These are phyloP conservation scores for Lasioglossum zephyrum DNA, from an alignment of 2,888 invertebrate genomes.

Conservation along the genomic window DNA sequence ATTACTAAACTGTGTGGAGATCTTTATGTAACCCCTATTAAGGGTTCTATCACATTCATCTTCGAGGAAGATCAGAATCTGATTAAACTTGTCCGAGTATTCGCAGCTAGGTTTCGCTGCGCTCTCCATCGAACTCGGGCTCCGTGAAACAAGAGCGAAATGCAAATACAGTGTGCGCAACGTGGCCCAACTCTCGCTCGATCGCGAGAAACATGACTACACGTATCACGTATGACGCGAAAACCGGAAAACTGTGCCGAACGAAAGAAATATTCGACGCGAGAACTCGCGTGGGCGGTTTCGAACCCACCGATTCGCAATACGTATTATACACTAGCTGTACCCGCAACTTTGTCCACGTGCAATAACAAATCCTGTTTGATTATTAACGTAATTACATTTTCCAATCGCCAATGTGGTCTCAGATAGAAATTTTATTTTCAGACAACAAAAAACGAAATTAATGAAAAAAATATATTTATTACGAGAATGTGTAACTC, in stretches of 20 bases:
- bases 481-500: too few species aligned
- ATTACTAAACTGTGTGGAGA: neutral
- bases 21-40: too few species aligned
- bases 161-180: neutral
- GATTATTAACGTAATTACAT: too few species aligned
- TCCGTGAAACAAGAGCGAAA: neutral
- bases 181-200: conserved; percentile 26
- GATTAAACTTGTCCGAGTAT: neutral
- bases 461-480: too few species aligned
- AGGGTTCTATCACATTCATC: too few species aligned
- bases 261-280: conserved; percentile 30
- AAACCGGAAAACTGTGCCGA: conserved; percentile 46
- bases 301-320: neutral
- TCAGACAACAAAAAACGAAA: too few species aligned
- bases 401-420: too few species aligned
- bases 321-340: neutral
- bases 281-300: conserved; percentile 39
- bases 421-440: too few species aligned
- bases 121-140: neutral
- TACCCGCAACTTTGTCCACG: too few species aligned
- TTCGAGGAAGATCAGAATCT: neutral
- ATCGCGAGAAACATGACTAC: conserved; percentile 14
- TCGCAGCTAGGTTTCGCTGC: too few species aligned
- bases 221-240: conserved; percentile 25
- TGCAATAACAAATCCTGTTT: too few species aligned